These are phyloP conservation scores for Propsilocerus akamusi DNA, from an alignment of 1,140 invertebrate genomes.

Conservation along the genomic window DNA sequence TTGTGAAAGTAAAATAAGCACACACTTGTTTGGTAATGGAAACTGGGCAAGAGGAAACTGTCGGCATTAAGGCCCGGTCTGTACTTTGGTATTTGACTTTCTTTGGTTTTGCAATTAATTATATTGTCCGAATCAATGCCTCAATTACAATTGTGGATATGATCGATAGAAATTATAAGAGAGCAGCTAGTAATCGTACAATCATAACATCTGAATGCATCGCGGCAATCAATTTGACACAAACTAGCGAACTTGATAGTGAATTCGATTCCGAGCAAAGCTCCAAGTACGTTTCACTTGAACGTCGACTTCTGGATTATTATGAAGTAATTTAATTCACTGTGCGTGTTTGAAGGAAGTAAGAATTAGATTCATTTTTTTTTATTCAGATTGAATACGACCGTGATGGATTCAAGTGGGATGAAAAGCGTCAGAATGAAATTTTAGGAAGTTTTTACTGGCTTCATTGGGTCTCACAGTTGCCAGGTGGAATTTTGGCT, in stretches of 20 bases:
- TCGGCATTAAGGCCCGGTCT: background rate
- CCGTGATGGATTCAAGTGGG: slow-evolving; percentile 37
- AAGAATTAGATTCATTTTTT: slow-evolving; percentile 1
- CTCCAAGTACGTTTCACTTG: background rate
- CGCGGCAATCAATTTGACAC: background rate
- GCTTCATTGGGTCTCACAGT: slow-evolving; percentile 49
- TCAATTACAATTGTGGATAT: background rate
- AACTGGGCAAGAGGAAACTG: background rate
- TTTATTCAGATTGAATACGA: slow-evolving; percentile 16
- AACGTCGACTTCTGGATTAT: background rate
- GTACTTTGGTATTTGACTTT: background rate
- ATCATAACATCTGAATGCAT: background rate
- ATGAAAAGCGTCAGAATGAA: slow-evolving; percentile 43
- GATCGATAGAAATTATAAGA: background rate
- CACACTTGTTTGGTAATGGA: too few species aligned
- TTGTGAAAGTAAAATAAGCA: too few species aligned
- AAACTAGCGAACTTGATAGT: background rate
- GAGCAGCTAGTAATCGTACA: background rate
- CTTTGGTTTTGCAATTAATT: background rate
- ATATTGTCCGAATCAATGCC: background rate
- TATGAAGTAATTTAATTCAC: background rate
- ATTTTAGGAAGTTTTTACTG: slow-evolving; percentile 55
- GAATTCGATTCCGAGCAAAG: background rate
- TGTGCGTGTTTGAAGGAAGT: background rate
- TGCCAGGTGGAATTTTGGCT: slow-evolving; percentile 54